Evolutionary conservation across 2,888 invertebrate genomes (phyloP).

Genomic region (Drosophila antonietae): DNA sequence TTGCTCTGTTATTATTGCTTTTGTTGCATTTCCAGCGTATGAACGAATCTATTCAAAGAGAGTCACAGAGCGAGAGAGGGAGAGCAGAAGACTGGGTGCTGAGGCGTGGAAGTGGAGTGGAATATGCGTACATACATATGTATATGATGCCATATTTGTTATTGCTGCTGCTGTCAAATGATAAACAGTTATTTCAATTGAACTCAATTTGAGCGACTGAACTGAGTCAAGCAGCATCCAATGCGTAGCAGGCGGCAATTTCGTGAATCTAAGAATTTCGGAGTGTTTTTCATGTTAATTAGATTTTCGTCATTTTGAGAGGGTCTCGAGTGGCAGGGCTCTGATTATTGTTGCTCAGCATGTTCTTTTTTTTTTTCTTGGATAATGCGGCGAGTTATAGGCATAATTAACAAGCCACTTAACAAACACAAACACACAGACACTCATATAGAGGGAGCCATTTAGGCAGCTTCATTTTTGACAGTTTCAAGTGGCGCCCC

Average conservation of each 20-base stretch:
- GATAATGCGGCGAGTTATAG: slow-evolving; percentile 57
- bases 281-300: slow-evolving; percentile 48
- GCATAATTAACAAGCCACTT: slow-evolving; percentile 79
- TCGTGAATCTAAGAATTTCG: slow-evolving; percentile 18
- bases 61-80: neutral
- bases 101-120: neutral
- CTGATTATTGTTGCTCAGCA: slow-evolving; percentile 53
- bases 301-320: slow-evolving; percentile 56
- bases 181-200: slow-evolving; percentile 68
- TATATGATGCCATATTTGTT: slow-evolving; percentile 28
- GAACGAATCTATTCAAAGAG: neutral
- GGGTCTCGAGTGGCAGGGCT: slow-evolving; percentile 57
- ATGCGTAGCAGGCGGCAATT: slow-evolving; percentile 11
- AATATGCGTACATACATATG: too few relatives aligned
- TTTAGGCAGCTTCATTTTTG: slow-evolving; percentile 54
- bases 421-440: slow-evolving; percentile 45
- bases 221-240: slow-evolving; percentile 15
- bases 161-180: slow-evolving; percentile 42
- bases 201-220: slow-evolving; percentile 66
- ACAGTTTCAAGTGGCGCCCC: slow-evolving; percentile 66
- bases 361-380: slow-evolving; percentile 30
- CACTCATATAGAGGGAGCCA: slow-evolving; percentile 13
- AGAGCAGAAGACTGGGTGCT: neutral
- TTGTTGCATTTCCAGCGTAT: slow-evolving; percentile 24
- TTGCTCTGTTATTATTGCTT: slow-evolving; percentile 36